These are phyloP conservation scores for Ascaphus truei DNA, from an alignment of 2,113 vertebrate genomes.

Conservation along the genomic window DNA sequence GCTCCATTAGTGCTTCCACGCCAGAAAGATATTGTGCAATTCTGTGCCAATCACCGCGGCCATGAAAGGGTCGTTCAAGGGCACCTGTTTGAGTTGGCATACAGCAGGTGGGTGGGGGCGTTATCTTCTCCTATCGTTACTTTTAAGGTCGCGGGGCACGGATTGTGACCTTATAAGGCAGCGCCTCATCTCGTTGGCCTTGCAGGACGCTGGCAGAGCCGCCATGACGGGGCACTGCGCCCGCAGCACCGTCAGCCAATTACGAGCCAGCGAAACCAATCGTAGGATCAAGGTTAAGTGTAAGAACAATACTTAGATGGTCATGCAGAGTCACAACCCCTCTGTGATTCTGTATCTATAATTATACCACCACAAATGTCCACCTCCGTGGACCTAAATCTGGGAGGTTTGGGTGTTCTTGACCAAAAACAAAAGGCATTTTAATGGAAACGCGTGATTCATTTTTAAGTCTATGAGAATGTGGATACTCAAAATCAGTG, in stretches of 20 bases:
- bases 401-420: too few relatives aligned
- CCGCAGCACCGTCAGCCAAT: slow-evolving; percentile 21
- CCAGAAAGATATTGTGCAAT: slow-evolving; percentile 20
- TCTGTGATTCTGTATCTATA: too few relatives aligned
- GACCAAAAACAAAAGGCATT: too few relatives aligned
- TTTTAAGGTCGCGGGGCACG: slow-evolving; percentile 30
- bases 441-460: too few relatives aligned
- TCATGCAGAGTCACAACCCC: neutral
- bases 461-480: too few relatives aligned
- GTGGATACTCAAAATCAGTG: too few relatives aligned
- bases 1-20: slow-evolving; percentile 5
- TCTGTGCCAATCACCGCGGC: slow-evolving; percentile 14
- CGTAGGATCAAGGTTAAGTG: neutral
- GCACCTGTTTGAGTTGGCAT: slow-evolving; percentile 34
- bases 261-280: slow-evolving; percentile 12
- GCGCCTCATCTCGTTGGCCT: slow-evolving; percentile 15
- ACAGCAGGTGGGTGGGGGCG: slow-evolving; percentile 10
- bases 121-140: slow-evolving; percentile 30
- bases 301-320: slow-evolving; percentile 17
- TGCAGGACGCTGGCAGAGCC: slow-evolving; percentile 25
- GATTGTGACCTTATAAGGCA: slow-evolving; percentile 17
- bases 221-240: slow-evolving; percentile 25
- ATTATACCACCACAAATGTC: too few relatives aligned
- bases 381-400: too few relatives aligned
- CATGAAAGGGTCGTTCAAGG: slow-evolving; percentile 25